Conservation (phyloP, 2,113 vertebrate species). For the Vulpes ferrilata region DNA sequence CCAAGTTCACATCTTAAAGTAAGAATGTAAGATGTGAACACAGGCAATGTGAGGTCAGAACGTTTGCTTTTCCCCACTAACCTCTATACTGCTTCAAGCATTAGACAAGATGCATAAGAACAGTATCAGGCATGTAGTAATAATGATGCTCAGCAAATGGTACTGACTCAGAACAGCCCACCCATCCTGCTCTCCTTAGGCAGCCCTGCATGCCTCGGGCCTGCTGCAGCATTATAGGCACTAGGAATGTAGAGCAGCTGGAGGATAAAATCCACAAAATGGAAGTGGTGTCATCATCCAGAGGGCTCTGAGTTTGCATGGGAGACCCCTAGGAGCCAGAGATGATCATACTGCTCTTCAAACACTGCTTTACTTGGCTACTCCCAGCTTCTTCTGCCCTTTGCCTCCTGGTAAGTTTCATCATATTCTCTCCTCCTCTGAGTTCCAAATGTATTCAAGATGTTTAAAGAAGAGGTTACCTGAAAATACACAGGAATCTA, state of each 20-base stretch:
- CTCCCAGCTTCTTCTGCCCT: not conserved
- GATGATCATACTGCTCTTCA: not conserved
- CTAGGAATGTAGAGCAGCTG: not conserved
- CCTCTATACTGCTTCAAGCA: not conserved
- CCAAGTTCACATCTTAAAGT: not conserved
- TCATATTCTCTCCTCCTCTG: not conserved
- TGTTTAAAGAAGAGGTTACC: constrained; percentile 42
- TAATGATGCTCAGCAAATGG: not conserved
- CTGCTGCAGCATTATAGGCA: not conserved
- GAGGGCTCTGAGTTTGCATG: not conserved
- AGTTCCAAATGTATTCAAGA: constrained; percentile 25
- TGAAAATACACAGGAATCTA: constrained; percentile 26
- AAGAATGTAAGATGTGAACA: not conserved
- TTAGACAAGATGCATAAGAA: not conserved
- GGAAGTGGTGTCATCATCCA: not conserved
- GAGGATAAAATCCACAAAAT: not conserved
- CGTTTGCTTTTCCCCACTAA: not conserved
- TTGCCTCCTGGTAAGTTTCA: not conserved
- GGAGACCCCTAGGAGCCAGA: not conserved
- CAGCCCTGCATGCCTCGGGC: not conserved
- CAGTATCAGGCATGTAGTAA: not conserved
- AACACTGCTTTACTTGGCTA: not conserved
- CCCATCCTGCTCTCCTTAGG: not conserved
- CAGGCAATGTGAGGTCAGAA: not conserved
- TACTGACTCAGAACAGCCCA: not conserved